phyloP scores from a whole-genome alignment of 2,888 invertebrate genomes.

The Apamea epomidion region DNA sequence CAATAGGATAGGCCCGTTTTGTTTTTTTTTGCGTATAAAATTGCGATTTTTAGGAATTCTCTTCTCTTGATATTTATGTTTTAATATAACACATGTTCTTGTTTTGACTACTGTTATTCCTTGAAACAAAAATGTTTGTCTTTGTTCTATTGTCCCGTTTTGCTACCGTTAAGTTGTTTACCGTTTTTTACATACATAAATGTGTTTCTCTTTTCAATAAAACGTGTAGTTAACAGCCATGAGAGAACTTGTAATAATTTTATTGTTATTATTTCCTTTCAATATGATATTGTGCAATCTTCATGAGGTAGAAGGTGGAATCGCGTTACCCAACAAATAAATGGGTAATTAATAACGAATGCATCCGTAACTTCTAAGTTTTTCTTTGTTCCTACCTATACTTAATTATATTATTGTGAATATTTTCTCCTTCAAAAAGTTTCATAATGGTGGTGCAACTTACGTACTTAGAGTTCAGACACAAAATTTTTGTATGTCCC shows the following conservation, averaged over 20 bases:
- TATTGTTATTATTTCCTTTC: conserved; percentile 14
- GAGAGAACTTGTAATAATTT: conserved; percentile 1
- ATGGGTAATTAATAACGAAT: conserved; percentile 5
- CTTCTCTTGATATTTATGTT: conserved; percentile 68
- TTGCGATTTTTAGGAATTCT: conserved; percentile 69
- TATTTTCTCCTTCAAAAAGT: neutral
- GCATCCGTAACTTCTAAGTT: neutral
- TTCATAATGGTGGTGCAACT: neutral
- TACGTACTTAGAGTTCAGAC: neutral
- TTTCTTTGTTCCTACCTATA: neutral
- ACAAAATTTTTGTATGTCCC: too few relatives aligned
- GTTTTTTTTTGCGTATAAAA: conserved; percentile 54
- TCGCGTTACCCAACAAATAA: neutral
- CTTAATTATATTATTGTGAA: neutral
- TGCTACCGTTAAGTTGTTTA: conserved; percentile 62
- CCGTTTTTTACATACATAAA: conserved; percentile 42
- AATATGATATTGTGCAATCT: conserved; percentile 15
- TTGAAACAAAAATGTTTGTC: conserved; percentile 71
- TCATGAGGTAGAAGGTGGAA: neutral
- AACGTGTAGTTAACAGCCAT: conserved; percentile 33
- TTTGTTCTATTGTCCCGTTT: conserved; percentile 67
- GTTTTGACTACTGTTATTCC: conserved; percentile 79
- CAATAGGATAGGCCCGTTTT: conserved; percentile 79
- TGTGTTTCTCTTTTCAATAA: conserved; percentile 38
- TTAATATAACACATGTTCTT: conserved; percentile 77